Conservation (phyloP, 2,888 invertebrate genomes). For the Holacanthella duospinosa region DNA sequence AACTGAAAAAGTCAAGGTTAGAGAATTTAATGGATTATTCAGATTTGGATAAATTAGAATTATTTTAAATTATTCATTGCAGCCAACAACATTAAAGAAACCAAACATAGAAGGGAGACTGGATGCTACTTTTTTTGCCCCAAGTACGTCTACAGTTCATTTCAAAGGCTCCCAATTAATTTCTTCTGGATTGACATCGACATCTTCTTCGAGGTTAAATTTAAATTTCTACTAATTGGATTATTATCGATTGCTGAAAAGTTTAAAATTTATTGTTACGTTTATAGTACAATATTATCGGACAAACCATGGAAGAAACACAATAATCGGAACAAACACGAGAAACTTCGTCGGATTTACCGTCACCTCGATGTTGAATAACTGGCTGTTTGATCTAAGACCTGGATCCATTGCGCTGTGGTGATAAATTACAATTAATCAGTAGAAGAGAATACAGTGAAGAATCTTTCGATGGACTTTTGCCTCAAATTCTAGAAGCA, state of each 20-base stretch:
- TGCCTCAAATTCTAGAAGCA: conserved; percentile 85
- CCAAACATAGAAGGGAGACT: conserved; percentile 22
- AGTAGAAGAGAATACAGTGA: conserved; percentile 63
- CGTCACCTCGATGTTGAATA: conserved; percentile 58
- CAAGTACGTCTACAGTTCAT: conserved; percentile 15
- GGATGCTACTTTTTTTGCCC: conserved; percentile 27
- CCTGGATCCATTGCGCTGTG: no score
- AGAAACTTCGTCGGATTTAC: conserved; percentile 79
- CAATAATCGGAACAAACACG: conserved; percentile 77
- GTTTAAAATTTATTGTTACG: neutral
- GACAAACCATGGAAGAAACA: conserved; percentile 76
- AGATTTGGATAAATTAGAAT: no score
- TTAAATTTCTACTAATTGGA: no score
- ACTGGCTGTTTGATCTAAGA: conserved; percentile 1
- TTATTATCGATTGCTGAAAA: neutral
- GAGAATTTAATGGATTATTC: neutral
- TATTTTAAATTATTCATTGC: neutral
- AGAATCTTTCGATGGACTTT: conserved; percentile 70
- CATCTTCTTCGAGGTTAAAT: conserved; percentile 15
- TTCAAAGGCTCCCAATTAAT: conserved; percentile 26
- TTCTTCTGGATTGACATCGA: conserved; percentile 23
- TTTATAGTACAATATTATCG: conserved; percentile 41
- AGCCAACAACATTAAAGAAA: conserved; percentile 19
- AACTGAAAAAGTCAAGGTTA: neutral
- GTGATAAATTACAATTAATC: neutral